phyloP scores from a whole-genome alignment of 2,113 vertebrate species.

The Rhabdomys dilectus region DNA sequence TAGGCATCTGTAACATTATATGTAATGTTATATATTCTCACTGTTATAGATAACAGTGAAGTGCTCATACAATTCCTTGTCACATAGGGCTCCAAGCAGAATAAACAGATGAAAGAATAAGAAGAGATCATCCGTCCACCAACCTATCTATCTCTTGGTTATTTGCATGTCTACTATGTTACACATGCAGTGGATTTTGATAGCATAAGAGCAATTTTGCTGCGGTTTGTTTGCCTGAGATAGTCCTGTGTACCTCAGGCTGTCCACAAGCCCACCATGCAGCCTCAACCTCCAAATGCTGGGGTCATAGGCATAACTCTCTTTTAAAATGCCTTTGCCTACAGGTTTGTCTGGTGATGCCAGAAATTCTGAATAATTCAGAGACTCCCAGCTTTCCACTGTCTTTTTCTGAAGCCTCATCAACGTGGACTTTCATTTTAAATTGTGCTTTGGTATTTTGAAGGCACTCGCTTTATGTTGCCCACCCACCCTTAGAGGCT shows the following conservation, averaged over 20 bases:
- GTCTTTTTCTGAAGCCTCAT: background rate
- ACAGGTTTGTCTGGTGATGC: background rate
- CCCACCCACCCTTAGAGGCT: background rate
- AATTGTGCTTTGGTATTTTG: background rate
- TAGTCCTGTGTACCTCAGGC: background rate
- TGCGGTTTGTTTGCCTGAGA: background rate
- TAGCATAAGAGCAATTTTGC: background rate
- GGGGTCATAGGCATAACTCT: background rate
- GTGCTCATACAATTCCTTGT: background rate
- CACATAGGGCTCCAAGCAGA: background rate
- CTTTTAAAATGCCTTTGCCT: conserved; percentile 1
- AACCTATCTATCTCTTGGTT: background rate
- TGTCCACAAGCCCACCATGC: background rate
- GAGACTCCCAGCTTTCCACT: background rate
- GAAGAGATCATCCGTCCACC: background rate
- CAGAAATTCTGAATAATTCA: background rate
- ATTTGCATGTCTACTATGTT: background rate
- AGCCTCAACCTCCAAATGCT: background rate
- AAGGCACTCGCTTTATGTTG: background rate
- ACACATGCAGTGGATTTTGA: background rate
- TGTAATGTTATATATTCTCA: background rate
- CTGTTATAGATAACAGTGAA: conserved; percentile 9
- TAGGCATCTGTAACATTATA: background rate
- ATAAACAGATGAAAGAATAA: conserved; percentile 20
- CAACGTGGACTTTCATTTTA: background rate